These are phyloP conservation scores for Gonocerus acuteangulatus DNA, from an alignment of 2,888 invertebrate genomes.

Conservation along the genomic window DNA sequence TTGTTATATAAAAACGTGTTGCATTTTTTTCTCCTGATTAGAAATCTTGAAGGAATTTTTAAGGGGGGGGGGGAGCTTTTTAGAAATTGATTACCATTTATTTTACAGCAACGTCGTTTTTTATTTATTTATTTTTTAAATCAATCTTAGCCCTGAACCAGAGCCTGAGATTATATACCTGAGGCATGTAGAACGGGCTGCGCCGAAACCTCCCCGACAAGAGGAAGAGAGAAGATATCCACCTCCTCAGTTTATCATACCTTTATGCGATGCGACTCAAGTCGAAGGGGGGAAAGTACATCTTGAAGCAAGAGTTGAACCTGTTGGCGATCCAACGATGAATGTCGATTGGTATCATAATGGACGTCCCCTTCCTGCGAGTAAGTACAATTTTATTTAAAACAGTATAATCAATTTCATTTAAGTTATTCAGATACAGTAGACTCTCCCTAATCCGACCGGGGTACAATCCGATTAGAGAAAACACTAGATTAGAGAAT, in stretches of 20 bases:
- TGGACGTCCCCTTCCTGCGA: constrained; percentile 82
- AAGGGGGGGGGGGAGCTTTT: too few species aligned
- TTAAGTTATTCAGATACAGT: too few species aligned
- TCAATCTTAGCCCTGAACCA: constrained; percentile 64
- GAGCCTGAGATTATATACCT: constrained; percentile 90
- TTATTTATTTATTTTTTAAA: not conserved
- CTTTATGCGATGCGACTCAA: constrained; percentile 70
- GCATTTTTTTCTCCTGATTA: too few species aligned
- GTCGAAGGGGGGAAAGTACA: constrained; percentile 65
- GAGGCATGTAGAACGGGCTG: constrained; percentile 83
- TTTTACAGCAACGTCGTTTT: too few species aligned
- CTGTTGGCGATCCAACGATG: constrained; percentile 94
- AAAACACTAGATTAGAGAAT: too few species aligned
- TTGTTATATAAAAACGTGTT: too few species aligned
- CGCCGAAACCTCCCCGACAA: constrained; percentile 67
- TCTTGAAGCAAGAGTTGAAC: constrained; percentile 95
- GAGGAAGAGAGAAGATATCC: constrained; percentile 84
- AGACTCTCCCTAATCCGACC: too few species aligned
- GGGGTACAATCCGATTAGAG: too few species aligned
- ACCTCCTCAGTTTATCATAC: constrained; percentile 86
- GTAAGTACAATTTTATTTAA: constrained; percentile 51
- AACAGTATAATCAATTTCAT: too few species aligned
- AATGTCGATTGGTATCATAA: constrained; percentile 93
- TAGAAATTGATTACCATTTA: too few species aligned
- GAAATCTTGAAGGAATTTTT: too few species aligned